Conservation (phyloP, 2,797 vertebrate species). For the Alosa sapidissima region DNA sequence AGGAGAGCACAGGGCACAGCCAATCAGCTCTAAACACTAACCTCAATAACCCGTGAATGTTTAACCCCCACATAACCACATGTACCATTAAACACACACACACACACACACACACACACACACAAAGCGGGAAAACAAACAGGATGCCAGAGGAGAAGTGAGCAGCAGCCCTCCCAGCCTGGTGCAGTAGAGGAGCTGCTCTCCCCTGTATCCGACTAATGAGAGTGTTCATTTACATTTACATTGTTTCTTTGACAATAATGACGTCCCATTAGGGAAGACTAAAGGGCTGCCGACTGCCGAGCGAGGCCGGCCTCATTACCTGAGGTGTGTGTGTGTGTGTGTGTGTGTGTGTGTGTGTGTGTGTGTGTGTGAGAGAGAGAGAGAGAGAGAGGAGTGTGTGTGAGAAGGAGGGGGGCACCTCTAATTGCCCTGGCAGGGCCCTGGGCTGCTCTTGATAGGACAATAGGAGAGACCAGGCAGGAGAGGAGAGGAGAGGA, state of each 20-base stretch:
- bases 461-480: conserved; percentile 90
- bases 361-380: conserved; percentile 80
- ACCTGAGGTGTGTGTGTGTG: conserved; percentile 95
- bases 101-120: neutral
- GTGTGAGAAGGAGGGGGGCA: conserved; percentile 77
- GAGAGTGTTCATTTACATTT: conserved; percentile 99
- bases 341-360: conserved; percentile 80
- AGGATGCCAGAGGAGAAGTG: conserved; percentile 84
- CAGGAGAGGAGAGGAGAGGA: conserved; percentile 39
- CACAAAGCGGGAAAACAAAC: conserved; percentile 67
- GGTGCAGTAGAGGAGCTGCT: conserved; percentile 79
- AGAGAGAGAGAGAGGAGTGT: conserved; percentile 77
- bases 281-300: conserved; percentile 99
- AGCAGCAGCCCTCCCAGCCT: conserved; percentile 83
- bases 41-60: conserved; percentile 17
- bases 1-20: conserved; percentile 33
- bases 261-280: conserved; percentile 99
- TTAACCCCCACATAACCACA: neutral
- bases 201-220: conserved; percentile 98
- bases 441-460: conserved; percentile 99
- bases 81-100: conserved; percentile 5
- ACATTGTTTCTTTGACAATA: conserved; percentile 99
- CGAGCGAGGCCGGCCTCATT: conserved; percentile 99
- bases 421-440: conserved; percentile 99
- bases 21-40: conserved; percentile 20